Conservation (phyloP, 30 jellyfish, hydroid and myxozoan genomes). For the Hydractinia symbiolongicarpus region DNA sequence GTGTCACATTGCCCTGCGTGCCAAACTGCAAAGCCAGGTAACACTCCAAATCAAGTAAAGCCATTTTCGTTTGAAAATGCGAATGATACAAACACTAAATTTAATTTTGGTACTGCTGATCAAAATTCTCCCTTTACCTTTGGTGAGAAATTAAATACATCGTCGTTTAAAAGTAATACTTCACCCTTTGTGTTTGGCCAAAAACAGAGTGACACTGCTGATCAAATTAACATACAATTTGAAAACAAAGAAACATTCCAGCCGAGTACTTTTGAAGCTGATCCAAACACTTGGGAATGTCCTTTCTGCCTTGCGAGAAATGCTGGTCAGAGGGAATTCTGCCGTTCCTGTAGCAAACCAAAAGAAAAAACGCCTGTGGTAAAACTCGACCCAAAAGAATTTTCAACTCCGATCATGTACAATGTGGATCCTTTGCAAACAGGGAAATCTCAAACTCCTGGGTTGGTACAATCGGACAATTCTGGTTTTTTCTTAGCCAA, state of each 20-base stretch:
- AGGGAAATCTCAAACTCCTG: not conserved
- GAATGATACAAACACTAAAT: too few species aligned
- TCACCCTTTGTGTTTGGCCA: too few species aligned
- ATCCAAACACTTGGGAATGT: conserved; percentile 47
- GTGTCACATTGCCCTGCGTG: conserved; percentile 23
- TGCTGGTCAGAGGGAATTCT: conserved; percentile 24
- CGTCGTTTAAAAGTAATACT: too few species aligned
- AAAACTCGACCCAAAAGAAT: conserved; percentile 26
- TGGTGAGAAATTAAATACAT: too few species aligned
- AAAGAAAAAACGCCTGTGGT: conserved; percentile 36
- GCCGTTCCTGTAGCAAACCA: conserved; percentile 17
- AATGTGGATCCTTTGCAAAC: not conserved
- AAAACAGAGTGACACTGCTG: not conserved
- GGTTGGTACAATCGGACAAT: not conserved
- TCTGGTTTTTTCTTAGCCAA: not conserved
- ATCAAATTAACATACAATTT: not conserved
- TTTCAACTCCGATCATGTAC: conserved; percentile 16
- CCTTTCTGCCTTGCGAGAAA: conserved; percentile 30
- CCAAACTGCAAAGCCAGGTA: not conserved
- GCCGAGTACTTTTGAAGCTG: conserved; percentile 27
- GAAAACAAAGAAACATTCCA: not conserved
- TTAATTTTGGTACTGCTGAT: too few species aligned
- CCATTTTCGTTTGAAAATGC: too few species aligned
- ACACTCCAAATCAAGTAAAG: not conserved
- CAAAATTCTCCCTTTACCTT: too few species aligned